Percentiles rank a stretch among this genome's conserved stretches.
Conservation (phyloP, 2,113 vertebrate species). For the Pseudonaja textilis region DNA sequence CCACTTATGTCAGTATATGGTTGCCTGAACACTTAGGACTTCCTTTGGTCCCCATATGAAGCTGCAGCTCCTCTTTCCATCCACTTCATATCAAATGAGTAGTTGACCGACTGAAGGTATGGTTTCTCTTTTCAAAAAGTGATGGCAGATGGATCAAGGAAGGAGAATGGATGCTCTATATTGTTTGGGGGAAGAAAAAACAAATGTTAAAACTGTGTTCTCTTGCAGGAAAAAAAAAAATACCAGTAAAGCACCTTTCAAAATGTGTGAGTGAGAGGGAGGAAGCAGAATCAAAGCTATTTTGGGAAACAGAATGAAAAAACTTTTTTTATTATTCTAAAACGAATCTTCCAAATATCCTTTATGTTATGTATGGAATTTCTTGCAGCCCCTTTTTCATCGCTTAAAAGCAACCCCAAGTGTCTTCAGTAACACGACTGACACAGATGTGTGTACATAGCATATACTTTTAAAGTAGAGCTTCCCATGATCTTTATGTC, state of each 20-base stretch:
- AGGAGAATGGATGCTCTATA: conserved; percentile 83
- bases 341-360: background rate
- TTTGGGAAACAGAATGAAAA: background rate
- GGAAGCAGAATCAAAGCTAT: background rate
- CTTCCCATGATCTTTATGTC: background rate
- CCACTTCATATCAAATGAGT: conserved; percentile 87
- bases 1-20: conserved; percentile 63
- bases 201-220: background rate
- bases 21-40: conserved; percentile 43
- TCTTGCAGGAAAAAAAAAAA: background rate
- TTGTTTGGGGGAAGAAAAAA: conserved; percentile 15
- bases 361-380: background rate
- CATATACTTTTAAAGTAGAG: background rate
- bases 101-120: conserved; percentile 90
- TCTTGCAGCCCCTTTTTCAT: background rate
- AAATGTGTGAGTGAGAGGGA: no score
- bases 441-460: background rate
- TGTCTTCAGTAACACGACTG: background rate
- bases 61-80: background rate
- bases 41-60: conserved; percentile 41
- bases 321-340: background rate
- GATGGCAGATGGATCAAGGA: conserved; percentile 88
- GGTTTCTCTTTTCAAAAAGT: conserved; percentile 90
- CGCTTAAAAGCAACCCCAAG: background rate
- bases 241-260: background rate